Evolutionary conservation across 2,888 invertebrate genomes (phyloP), one percentile per base, ranked within the genome.

Genomic region (Neuroscelio doddi): DNA sequence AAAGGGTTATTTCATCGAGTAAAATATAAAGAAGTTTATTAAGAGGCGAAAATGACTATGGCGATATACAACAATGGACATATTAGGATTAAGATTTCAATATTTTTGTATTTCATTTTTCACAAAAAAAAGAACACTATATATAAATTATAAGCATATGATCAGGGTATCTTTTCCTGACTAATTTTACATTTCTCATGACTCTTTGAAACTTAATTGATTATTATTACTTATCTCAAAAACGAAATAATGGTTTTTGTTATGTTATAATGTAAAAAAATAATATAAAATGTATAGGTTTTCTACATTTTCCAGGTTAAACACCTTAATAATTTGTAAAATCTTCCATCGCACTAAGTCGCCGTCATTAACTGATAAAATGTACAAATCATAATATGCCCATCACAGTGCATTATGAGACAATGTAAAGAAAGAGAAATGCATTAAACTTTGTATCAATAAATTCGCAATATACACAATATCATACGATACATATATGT

Each of bases 401-500:
- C 36, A 56, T 42, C 10, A 29, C 34, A 53, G 55, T 56, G 56
- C 46, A 62, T 55, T 2, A 36, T 36, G 56, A 56, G 46, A 29
- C 41, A 46, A 56, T 57, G 52, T 57, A 47, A 44, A 51, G 34
- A 62, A 12, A 53, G 52, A 46, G n/a, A n/a, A 42, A 46, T 42
- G 41, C 15, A 21, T 38, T 21, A 32, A 36, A 44, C 29, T 17
- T 24, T 41, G 36, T 56, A 36, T 51, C 7, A 30, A 62, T 49
- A 42, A 34, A 51, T 27, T 27, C 47, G 34, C 15, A 42, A 59
- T 63, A 63, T 59, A 63, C 55, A 44, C 63, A 63, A 56, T 66
- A 58, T 63, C 62, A 66, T 63, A 63, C 58, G 66, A 58, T 53
- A 49, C 39, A 49, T 59, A 41, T 50, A 38, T 47, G 49, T 63